Base-by-base conservation (phyloP, 2,797 vertebrate species). In the Halcyon leucocephala region DNA sequence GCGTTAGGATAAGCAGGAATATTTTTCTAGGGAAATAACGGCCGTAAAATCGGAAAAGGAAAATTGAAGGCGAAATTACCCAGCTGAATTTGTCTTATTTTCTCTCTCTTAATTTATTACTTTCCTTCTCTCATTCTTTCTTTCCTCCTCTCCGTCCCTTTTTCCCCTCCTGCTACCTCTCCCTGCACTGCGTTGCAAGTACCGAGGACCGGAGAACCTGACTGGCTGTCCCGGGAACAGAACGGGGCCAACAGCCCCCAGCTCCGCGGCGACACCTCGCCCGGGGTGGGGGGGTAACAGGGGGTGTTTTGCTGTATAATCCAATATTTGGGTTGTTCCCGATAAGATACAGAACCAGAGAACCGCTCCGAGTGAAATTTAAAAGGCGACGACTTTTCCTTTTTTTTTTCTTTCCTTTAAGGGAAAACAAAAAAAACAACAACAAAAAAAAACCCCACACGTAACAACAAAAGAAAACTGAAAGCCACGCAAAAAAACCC, bases 231-330 rank as follows among this genome's bases (percentile, higher is more conserved):
- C 42, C 10, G 15, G 21, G 24, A 49, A 18, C 25, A 14, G 33
- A 49, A 17, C 19, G 18, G 15, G 22, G 33, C 18, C 18, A 9
- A 19, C 46, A 16, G 21, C 41, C 14, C 46, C 9, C 70, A 12
- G 12, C 5, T 19, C 3, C 3, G 25, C 8, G 25, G 26, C 49
- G 26, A 51, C 49, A 51, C 25, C 26, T 8, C 49, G 28, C 14
- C 29, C 20, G 24, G 1, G 22, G 25, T 9, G 15, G 3, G 3
- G 3, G 58, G 31, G 15, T 7, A 7, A 4, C 42, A 9, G 4
- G 22, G 14, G 16, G 44, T 7, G 25, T 4, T 60, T 51, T 12
- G 19, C 3, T 3, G 1, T 12, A n/a, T 11, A 69, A 41, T 31
- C 37, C 41, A 3, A 5, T 6, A 12, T 72, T 58, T 57, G 15